Evolutionary conservation across 2,888 invertebrate genomes (phyloP).

Genomic region (Parnassius smintheus): DNA sequence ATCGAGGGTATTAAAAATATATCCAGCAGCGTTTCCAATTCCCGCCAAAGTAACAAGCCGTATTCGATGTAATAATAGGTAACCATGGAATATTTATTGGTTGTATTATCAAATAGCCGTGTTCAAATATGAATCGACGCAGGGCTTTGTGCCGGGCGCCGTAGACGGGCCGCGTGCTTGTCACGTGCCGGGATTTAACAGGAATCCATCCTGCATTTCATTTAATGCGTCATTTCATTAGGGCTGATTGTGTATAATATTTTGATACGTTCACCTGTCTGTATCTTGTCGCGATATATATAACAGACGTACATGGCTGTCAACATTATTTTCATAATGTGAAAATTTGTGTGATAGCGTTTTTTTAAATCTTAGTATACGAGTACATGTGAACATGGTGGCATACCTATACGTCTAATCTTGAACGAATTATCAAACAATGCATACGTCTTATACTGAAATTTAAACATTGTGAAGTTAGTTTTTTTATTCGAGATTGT

Average conservation of each 20-base stretch:
- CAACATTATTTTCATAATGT: no score
- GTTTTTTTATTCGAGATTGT: no score
- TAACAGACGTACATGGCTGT: no score
- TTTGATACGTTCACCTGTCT: slow-evolving; percentile 29
- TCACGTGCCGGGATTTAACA: slow-evolving; percentile 43
- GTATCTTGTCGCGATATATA: not conserved
- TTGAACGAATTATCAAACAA: no score
- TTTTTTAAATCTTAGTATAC: no score
- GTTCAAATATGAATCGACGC: slow-evolving; percentile 32
- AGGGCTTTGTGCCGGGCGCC: slow-evolving; percentile 11
- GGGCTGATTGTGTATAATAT: slow-evolving; percentile 21
- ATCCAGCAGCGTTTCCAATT: not conserved
- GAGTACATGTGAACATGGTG: no score
- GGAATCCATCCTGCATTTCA: slow-evolving; percentile 35
- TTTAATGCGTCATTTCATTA: slow-evolving; percentile 29
- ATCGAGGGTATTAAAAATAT: not conserved
- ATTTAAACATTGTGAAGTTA: no score
- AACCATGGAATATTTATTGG: slow-evolving; percentile 10
- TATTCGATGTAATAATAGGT: not conserved
- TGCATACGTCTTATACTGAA: no score
- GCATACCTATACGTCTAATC: no score
- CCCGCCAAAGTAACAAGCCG: not conserved
- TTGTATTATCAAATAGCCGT: slow-evolving; percentile 28
- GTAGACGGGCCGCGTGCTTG: slow-evolving; percentile 33
- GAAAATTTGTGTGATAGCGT: no score